phyloP scores from a whole-genome alignment of 2,888 invertebrate genomes.

The Melanotus villosus region DNA sequence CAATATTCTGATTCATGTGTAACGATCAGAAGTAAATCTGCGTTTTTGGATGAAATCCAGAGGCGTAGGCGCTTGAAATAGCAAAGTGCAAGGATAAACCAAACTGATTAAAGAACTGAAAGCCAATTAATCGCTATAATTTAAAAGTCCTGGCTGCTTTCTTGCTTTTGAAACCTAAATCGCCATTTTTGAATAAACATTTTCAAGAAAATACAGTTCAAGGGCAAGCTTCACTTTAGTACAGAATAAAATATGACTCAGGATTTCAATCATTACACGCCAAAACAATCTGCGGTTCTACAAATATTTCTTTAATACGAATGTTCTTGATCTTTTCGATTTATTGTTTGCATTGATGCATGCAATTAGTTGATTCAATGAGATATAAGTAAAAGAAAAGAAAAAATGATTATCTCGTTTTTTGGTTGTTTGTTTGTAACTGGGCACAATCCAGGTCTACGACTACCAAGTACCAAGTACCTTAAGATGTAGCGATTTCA shows the following conservation, averaged over 20 bases:
- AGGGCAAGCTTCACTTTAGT: too few relatives aligned
- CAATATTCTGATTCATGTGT: background rate
- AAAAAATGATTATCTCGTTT: too few relatives aligned
- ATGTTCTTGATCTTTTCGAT: too few relatives aligned
- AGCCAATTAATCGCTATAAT: background rate
- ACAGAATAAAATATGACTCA: background rate
- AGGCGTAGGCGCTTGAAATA: background rate
- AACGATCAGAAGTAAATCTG: background rate
- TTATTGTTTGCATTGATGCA: too few relatives aligned
- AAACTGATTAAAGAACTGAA: background rate
- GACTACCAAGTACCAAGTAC: too few relatives aligned
- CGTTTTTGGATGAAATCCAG: conserved; percentile 20
- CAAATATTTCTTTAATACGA: too few relatives aligned
- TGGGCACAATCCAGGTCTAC: too few relatives aligned
- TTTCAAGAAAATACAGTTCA: too few relatives aligned
- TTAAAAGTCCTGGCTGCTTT: background rate
- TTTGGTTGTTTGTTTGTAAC: too few relatives aligned
- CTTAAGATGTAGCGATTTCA: too few relatives aligned
- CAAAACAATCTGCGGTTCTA: background rate
- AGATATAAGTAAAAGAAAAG: too few relatives aligned
- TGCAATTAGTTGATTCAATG: too few relatives aligned
- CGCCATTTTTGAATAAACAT: background rate
- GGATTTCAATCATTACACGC: background rate
- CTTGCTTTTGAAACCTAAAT: background rate
- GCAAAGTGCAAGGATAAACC: background rate